Evolutionary conservation across 2,113 vertebrate species (phyloP).

Genomic region (Climacteris rufus): DNA sequence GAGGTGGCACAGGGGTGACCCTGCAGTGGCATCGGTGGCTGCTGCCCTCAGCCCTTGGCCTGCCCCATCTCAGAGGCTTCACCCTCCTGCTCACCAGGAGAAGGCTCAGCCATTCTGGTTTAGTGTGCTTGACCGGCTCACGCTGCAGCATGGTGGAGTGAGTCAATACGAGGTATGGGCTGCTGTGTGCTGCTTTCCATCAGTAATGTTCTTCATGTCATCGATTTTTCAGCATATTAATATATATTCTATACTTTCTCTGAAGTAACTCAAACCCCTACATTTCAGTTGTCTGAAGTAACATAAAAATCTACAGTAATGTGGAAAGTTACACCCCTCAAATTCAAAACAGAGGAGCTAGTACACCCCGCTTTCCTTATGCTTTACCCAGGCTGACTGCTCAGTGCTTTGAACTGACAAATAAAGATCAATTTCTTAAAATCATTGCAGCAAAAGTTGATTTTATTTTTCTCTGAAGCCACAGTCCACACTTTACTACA

Average conservation of each 20-base stretch:
- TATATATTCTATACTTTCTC: not conserved
- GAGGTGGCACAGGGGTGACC: not conserved
- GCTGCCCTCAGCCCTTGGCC: not conserved
- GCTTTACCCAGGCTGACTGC: not conserved
- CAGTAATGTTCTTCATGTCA: not conserved
- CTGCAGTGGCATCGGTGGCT: fast-evolving
- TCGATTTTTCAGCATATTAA: not conserved
- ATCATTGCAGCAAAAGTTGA: not conserved
- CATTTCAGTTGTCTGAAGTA: not conserved
- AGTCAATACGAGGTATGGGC: fast-evolving
- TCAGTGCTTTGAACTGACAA: not conserved
- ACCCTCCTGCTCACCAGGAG: not conserved
- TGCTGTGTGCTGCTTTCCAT: not conserved
- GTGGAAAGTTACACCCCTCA: not conserved
- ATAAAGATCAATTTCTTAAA: not conserved
- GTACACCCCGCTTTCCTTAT: not conserved
- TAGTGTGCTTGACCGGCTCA: not conserved
- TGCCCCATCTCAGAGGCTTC: not conserved
- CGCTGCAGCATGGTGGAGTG: not conserved
- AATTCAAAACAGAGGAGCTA: not conserved
- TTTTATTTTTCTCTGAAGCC: not conserved
- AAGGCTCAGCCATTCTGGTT: not conserved
- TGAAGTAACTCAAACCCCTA: not conserved
- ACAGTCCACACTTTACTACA: not conserved
- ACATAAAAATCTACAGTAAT: not conserved